Percentiles rank a stretch among this genome's conserved stretches.
These are phyloP conservation scores for Eristalinus sepulchralis DNA, from an alignment of 2,888 invertebrate species.

Conservation along the genomic window DNA sequence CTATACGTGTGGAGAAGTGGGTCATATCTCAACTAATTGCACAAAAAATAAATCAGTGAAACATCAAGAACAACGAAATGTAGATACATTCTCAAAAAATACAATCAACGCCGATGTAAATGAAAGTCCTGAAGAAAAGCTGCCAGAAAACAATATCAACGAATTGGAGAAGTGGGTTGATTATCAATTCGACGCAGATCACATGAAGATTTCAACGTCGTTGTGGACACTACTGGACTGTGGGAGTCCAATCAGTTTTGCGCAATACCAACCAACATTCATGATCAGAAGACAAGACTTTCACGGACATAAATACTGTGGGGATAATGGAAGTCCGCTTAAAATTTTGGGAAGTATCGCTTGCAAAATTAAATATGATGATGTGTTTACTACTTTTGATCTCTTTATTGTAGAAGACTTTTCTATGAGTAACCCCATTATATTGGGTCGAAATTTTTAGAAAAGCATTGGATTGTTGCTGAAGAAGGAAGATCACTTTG, in stretches of 20 bases:
- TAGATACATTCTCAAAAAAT: no score
- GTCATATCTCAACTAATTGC: no score
- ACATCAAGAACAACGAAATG: no score
- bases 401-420: no score
- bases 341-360: conserved; percentile 15
- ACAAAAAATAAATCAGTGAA: no score
- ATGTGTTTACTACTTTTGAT: not conserved
- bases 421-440: conserved; percentile 45
- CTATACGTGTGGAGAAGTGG: no score
- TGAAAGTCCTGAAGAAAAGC: no score
- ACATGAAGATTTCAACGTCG: not conserved
- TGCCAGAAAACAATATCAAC: not conserved
- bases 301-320: conserved; percentile 28
- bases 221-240: not conserved
- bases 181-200: not conserved
- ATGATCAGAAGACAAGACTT: conserved; percentile 11
- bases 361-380: conserved; percentile 27
- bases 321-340: conserved; percentile 49
- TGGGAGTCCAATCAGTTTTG: conserved; percentile 39
- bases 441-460: conserved; percentile 41
- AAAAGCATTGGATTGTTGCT: conserved; percentile 23
- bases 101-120: no score
- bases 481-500: conserved; percentile 2
- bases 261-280: conserved; percentile 19
- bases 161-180: not conserved